Evolutionary conservation across 2,797 vertebrate genomes (phyloP).

Genomic region (Falco concolor): DNA sequence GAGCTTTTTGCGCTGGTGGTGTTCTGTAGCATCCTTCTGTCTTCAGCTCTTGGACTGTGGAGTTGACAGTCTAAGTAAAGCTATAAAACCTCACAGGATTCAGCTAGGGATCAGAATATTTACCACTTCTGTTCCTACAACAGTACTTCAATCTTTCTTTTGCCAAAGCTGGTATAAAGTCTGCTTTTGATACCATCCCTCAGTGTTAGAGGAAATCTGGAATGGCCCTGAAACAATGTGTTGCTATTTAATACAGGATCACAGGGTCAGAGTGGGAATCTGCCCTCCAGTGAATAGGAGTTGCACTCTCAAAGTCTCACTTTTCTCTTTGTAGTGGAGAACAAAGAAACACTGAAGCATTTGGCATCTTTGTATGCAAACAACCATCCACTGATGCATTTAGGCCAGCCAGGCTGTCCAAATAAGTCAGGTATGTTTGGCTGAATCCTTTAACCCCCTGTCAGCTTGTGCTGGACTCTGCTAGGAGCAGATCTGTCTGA

Average conservation of each 20-base stretch:
- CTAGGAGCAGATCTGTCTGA: neutral
- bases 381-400: conserved; percentile 91
- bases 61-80: neutral
- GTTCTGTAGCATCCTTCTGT: neutral
- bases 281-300: neutral
- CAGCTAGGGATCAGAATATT: neutral
- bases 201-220: neutral
- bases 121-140: neutral
- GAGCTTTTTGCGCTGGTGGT: neutral
- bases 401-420: conserved; percentile 86
- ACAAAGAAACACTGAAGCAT: conserved; percentile 91
- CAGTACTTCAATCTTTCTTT: neutral
- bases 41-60: neutral
- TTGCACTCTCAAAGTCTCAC: neutral
- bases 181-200: neutral
- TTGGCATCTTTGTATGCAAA: conserved; percentile 90
- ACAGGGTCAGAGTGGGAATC: neutral
- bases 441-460: neutral
- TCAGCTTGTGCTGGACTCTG: neutral
- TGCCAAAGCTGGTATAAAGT: neutral
- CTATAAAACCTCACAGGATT: neutral
- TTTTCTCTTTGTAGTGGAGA: conserved; percentile 80
- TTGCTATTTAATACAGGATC: neutral
- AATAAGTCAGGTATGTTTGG: conserved; percentile 79
- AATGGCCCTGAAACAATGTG: neutral